A percentile compares a stretch with the other conserved stretches of the same genome.
Evolutionary conservation across 2,797 vertebrate genomes (phyloP).

Genomic region (Sus cebifrons): DNA sequence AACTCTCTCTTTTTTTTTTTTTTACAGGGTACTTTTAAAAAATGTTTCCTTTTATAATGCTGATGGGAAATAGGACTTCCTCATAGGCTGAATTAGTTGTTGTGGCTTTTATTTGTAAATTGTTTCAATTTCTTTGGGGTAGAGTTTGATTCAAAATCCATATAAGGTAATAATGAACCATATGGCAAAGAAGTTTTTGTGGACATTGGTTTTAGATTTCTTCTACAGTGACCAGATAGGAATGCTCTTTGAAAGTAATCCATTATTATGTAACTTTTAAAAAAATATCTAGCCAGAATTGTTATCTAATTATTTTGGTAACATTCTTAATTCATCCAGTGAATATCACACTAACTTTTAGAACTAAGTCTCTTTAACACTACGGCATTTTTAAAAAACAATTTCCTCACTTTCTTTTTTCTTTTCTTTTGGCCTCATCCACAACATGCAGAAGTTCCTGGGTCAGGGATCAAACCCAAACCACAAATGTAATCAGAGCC

Average conservation of each 20-base stretch:
- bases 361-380: constrained; percentile 30
- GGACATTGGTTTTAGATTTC: constrained; percentile 39
- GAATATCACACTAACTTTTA: not conserved
- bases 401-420: not conserved
- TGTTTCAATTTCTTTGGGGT: constrained; percentile 31
- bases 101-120: constrained; percentile 5
- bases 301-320: constrained; percentile 35
- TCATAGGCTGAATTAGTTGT: not conserved
- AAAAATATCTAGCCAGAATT: not conserved
- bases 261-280: not conserved
- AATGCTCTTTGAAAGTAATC: constrained; percentile 38
- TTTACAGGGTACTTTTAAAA: not conserved
- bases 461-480: no score
- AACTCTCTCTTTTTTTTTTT: no score
- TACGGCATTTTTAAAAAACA: constrained; percentile 34
- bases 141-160: constrained; percentile 9
- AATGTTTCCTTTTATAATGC: not conserved
- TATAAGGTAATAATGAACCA: constrained; percentile 30
- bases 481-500: no score
- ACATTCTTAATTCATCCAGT: constrained; percentile 50
- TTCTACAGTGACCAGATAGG: not conserved
- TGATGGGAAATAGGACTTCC: not conserved
- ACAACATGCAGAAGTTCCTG: no score
- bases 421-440: no score
- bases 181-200: constrained; percentile 25